Evolutionary conservation across 2,797 vertebrate genomes (phyloP), one percentile per base, ranked within the genome.

Genomic region (Manis javanica): DNA sequence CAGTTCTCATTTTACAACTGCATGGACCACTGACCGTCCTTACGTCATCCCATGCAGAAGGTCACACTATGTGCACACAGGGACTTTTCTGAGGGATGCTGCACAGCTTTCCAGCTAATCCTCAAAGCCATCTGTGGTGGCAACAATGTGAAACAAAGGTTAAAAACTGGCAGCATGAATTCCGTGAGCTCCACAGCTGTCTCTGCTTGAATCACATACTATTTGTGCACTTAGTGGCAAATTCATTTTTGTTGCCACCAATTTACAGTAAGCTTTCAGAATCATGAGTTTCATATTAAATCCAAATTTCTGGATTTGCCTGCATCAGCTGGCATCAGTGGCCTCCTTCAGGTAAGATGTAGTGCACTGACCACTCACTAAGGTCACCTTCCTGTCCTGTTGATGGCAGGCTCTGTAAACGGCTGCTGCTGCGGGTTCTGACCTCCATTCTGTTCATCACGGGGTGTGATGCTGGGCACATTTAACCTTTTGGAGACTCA

Each of bases 41-140:
- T 1, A 39, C 11, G 15, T 26, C 5, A 13, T 3, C 29, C 21
- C 31, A 10, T 0, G 3, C 42, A 15, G n/a, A 72, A 21, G 0
- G 15, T 21, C 64, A 72, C 13, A 16, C 37, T 26, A 1, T 49
- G 55, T 4, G n/a, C 55, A 15, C 53, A 39, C 31, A 19, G 61
- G 51, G 37, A 10, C 7, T 24, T 19, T 66, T 31, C 71, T 23
- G 11, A 49, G 53, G 51, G 39, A 13, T 6, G 10, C 8, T 7
- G 15, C 55, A 34, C 23, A 5, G 31, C 39, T 21, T 57, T 31
- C 84, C 3, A 3, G 39, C 24, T 2, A 12, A 37, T 3, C 66
- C 3, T 24, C 18, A 5, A 24, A 2, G n/a, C 7, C 51, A 5
- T 16, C n/a, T 3, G 21, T 4, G 51, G 39, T 3, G 1, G 10